These are phyloP conservation scores for Nyctalus aviator DNA, from an alignment of 2,797 vertebrate genomes.

Conservation along the genomic window DNA sequence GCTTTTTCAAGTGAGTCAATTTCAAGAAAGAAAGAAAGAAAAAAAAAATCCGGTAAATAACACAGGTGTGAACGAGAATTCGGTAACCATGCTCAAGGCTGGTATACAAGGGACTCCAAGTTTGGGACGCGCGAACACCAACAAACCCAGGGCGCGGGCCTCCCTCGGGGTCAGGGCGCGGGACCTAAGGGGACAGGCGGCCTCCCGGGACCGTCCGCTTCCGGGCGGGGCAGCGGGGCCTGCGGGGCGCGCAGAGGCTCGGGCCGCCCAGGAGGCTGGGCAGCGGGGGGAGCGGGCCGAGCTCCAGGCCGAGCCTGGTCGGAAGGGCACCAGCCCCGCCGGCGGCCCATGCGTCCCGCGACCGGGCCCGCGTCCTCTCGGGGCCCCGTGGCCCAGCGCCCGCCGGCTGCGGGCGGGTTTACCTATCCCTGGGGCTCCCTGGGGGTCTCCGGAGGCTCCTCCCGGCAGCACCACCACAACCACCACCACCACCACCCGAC, in stretches of 20 bases:
- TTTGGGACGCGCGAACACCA: background rate
- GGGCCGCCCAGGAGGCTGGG: background rate
- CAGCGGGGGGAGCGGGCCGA: background rate
- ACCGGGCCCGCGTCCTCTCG: background rate
- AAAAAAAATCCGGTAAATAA: background rate
- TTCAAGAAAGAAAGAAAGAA: background rate
- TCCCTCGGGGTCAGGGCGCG: background rate
- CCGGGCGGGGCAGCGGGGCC: fast-evolving
- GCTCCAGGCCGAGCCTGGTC: background rate
- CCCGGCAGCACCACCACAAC: background rate
- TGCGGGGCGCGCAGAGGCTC: background rate
- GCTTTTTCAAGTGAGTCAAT: background rate
- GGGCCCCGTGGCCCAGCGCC: fast-evolving
- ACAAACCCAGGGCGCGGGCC: background rate
- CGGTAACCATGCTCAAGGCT: background rate
- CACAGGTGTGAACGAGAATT: background rate
- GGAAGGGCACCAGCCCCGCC: background rate
- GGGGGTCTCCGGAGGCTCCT: background rate
- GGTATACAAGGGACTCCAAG: background rate
- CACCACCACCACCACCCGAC: background rate
- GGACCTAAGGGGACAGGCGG: background rate
- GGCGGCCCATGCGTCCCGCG: background rate
- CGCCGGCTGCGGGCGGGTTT: background rate
- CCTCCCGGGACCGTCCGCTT: background rate
- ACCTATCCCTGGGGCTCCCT: constrained; percentile 35